Percentiles rank a stretch among this genome's conserved stretches.
Evolutionary conservation across 2,113 vertebrate genomes (phyloP).

Genomic region (Cichladusa arquata): DNA sequence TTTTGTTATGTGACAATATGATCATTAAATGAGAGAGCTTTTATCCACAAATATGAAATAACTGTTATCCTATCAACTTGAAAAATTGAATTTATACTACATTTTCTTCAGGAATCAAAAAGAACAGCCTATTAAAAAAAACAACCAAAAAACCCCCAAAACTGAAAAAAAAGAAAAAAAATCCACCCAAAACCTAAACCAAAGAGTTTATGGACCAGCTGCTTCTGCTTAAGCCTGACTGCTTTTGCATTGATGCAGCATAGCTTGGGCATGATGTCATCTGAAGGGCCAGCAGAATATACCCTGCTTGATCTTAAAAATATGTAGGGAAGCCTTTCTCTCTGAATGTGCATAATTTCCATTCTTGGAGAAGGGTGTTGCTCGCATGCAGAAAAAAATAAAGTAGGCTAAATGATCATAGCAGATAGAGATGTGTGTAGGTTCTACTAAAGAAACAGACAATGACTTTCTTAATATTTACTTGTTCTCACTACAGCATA

Average conservation of each 20-base stretch:
- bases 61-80: background rate
- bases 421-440: background rate
- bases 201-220: conserved; percentile 54
- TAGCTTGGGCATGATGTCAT: conserved; percentile 49
- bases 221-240: conserved; percentile 66
- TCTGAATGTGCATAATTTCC: background rate
- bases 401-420: background rate
- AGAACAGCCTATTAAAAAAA: background rate
- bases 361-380: background rate
- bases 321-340: background rate
- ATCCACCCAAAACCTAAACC: background rate
- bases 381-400: background rate
- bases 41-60: background rate
- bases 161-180: background rate
- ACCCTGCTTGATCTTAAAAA: conserved; percentile 43
- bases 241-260: conserved; percentile 55
- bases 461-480: conserved; percentile 8
- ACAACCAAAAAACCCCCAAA: background rate
- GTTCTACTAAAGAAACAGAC: background rate
- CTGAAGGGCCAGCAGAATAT: background rate
- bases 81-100: conserved; percentile 55
- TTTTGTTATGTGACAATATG: background rate
- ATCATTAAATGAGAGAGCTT: background rate
- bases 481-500: background rate
- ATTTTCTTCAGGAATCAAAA: conserved; percentile 48